Percentiles rank a stretch among this genome's conserved stretches.
Conservation (phyloP, 2,797 vertebrate species). For the Champsocephalus esox region DNA sequence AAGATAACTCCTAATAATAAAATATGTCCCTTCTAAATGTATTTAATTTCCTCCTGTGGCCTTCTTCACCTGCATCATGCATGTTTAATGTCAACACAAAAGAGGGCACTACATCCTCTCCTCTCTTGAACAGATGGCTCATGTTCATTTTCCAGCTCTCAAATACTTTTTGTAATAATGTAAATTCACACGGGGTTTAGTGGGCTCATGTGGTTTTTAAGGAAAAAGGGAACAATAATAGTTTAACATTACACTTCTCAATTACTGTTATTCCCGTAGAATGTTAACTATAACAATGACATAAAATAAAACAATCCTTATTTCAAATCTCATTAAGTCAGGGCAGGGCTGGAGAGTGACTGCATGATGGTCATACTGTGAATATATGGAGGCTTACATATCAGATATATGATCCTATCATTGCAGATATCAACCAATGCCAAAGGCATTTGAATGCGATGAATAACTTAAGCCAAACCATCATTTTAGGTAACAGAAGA, state of each 20-base stretch:
- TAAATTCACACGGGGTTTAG: constrained; percentile 4
- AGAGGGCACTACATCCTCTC: neutral
- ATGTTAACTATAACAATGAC: neutral
- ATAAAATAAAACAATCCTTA: neutral
- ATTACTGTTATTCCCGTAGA: neutral
- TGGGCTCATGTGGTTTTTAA: neutral
- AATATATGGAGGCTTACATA: no score
- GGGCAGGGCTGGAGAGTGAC: neutral
- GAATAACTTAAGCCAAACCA: no score
- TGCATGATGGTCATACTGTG: neutral
- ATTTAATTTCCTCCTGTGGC: constrained; percentile 42
- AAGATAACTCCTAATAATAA: constrained; percentile 17
- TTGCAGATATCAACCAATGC: neutral
- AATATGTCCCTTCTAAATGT: constrained; percentile 22
- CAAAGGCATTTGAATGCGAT: neutral
- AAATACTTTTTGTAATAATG: constrained; percentile 4
- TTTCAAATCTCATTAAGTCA: neutral
- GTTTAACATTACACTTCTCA: neutral
- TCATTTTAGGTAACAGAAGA: neutral
- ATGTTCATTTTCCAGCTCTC: constrained; percentile 1
- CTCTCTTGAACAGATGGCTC: neutral
- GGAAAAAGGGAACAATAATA: neutral
- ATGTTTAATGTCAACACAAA: neutral
- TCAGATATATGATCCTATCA: no score
- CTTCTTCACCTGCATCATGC: constrained; percentile 7